Conservation (phyloP, 2,113 vertebrate genomes). For the Paradisaea rubra region DNA sequence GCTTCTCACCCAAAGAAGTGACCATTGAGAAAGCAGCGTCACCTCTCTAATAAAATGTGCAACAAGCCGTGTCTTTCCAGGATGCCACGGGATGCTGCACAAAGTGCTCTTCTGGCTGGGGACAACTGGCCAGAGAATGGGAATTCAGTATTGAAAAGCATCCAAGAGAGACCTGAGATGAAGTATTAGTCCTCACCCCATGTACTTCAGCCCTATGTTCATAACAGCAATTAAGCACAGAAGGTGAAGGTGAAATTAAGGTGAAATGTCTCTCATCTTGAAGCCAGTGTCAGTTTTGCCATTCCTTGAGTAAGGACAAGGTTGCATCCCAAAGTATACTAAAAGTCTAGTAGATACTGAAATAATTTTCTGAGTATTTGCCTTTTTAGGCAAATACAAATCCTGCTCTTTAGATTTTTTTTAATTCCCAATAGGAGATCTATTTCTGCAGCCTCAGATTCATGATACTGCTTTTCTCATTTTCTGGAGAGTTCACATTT, state of each 20-base stretch:
- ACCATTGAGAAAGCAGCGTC: not conserved
- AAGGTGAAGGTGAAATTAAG: not conserved
- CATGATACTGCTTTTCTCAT: not conserved
- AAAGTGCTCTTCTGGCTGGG: not conserved
- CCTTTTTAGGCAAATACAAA: not conserved
- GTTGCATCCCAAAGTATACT: not conserved
- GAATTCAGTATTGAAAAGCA: not conserved
- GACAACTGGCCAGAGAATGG: not conserved
- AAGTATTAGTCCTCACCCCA: no score
- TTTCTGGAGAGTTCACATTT: slow-evolving; percentile 9
- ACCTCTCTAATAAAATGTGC: not conserved
- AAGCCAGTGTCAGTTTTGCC: not conserved
- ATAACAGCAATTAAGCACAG: not conserved
- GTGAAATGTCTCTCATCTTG: not conserved
- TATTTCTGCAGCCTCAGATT: not conserved
- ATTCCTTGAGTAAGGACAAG: not conserved
- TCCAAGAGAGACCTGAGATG: not conserved
- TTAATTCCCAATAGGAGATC: not conserved
- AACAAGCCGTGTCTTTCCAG: not conserved
- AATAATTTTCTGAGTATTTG: not conserved
- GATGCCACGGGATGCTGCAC: not conserved
- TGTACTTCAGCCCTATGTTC: not conserved
- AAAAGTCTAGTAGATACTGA: not conserved
- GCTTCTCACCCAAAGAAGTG: not conserved
- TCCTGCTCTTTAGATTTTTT: not conserved